Evolutionary conservation across 2,888 invertebrate species (phyloP).

Genomic region (Tryphoninae sp.): DNA sequence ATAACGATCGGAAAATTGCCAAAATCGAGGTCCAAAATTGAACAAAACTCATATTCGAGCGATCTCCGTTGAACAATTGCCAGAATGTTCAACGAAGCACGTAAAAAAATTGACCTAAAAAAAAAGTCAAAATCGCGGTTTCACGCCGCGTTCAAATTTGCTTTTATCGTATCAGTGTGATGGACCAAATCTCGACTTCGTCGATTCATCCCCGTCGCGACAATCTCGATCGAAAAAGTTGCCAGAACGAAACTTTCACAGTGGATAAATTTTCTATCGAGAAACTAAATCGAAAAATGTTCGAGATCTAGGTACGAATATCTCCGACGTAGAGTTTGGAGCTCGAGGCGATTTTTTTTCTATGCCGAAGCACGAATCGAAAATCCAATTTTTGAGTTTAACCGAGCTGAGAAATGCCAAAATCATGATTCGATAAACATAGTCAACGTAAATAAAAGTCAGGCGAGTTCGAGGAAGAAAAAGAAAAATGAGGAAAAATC

Average conservation of each 20-base stretch:
- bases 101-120: not conserved
- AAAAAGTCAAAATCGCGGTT: slow-evolving; percentile 13
- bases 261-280: slow-evolving; percentile 27
- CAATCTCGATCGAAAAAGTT: slow-evolving; percentile 13
- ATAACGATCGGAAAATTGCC: slow-evolving; percentile 62
- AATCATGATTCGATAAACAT: not conserved
- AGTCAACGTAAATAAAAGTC: not conserved
- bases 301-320: not conserved
- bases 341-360: not conserved
- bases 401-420: not conserved
- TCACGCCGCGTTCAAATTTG: not conserved
- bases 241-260: slow-evolving; percentile 12
- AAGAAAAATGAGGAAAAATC: slow-evolving; percentile 13
- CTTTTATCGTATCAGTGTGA: not conserved
- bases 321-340: not conserved
- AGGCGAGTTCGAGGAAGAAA: not conserved
- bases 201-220: not conserved
- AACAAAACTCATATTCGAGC: not conserved
- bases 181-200: not conserved
- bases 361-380: not conserved
- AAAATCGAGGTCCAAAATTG: slow-evolving; percentile 51
- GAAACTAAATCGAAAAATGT: not conserved
- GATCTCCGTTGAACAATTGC: slow-evolving; percentile 8
- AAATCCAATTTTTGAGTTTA: not conserved
- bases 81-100: not conserved